These are phyloP conservation scores for Balearica regulorum DNA, from an alignment of 2,797 vertebrate genomes.

Conservation along the genomic window DNA sequence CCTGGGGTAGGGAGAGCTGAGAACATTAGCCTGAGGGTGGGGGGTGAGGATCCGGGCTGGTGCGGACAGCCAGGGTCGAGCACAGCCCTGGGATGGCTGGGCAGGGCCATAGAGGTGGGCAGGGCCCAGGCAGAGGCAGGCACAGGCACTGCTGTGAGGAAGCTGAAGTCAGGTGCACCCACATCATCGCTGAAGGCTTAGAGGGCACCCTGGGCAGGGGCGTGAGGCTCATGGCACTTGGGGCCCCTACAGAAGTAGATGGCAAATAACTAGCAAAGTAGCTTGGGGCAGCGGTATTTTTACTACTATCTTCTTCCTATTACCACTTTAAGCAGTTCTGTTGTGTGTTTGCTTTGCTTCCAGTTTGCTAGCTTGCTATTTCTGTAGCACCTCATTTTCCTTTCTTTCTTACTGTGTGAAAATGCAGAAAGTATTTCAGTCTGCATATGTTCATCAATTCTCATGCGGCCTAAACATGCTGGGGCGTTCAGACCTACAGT, in stretches of 20 bases:
- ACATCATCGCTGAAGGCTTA: not conserved
- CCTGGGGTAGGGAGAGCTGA: not conserved
- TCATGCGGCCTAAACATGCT: not conserved
- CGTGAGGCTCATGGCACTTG: rapidly evolving
- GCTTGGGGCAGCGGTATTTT: not conserved
- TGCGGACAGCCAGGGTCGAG: rapidly evolving
- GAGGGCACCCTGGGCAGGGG: not conserved
- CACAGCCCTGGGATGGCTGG: rapidly evolving
- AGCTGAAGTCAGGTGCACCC: not conserved
- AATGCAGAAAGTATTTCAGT: not conserved
- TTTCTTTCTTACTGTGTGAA: not conserved
- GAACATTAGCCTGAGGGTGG: not conserved
- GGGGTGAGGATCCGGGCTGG: not conserved
- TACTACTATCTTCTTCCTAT: not conserved
- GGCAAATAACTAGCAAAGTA: not conserved
- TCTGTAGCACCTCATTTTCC: not conserved
- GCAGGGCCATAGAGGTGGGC: rapidly evolving
- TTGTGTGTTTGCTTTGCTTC: not conserved
- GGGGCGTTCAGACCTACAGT: not conserved
- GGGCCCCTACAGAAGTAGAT: not conserved
- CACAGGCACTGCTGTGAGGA: not conserved
- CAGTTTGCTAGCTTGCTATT: not conserved
- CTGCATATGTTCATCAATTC: not conserved
- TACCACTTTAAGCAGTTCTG: not conserved
- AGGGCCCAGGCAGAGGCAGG: too few relatives aligned